Evolutionary conservation across 2,113 vertebrate genomes (phyloP).

Genomic region (Rhabdomys dilectus): DNA sequence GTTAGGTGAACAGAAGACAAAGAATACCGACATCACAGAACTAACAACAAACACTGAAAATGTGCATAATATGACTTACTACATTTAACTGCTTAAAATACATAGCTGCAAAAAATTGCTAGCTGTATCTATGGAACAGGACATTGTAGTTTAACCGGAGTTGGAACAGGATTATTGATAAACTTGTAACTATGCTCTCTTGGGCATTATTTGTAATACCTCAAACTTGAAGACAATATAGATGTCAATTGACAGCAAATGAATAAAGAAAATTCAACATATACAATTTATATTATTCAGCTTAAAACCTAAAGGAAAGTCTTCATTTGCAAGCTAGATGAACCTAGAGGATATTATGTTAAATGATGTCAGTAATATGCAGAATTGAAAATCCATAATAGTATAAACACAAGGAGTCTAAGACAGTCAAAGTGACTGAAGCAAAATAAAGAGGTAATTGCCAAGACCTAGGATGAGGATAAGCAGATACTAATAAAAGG

Average conservation of each 20-base stretch:
- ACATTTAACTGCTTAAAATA: constrained; percentile 16
- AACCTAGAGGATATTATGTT: not conserved
- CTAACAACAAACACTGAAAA: not conserved
- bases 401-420: not conserved
- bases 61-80: not conserved
- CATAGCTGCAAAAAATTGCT: not conserved
- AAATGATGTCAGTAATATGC: not conserved
- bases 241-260: not conserved
- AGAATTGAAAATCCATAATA: not conserved
- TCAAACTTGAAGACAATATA: not conserved
- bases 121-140: not conserved
- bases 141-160: not conserved
- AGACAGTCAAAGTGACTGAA: not conserved
- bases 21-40: not conserved
- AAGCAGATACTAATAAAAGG: not conserved
- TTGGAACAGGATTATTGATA: not conserved
- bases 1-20: not conserved
- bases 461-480: not conserved
- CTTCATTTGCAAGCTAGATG: not conserved
- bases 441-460: not conserved
- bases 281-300: not conserved
- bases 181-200: not conserved
- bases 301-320: not conserved
- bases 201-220: not conserved
- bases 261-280: not conserved